phyloP scores from a whole-genome alignment of 2,113 vertebrate species.

The Tachysurus vachellii region DNA sequence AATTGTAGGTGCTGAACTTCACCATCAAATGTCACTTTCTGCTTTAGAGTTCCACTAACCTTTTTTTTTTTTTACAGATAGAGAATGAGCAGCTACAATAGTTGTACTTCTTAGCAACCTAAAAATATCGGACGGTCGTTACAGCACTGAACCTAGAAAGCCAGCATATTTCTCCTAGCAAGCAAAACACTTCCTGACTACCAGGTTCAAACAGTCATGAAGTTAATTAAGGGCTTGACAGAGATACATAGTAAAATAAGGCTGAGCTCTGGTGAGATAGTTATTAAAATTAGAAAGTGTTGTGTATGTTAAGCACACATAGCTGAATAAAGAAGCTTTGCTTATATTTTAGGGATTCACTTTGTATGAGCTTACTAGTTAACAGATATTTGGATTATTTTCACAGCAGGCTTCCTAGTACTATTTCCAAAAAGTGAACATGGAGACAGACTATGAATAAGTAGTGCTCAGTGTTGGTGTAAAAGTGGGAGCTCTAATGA shows the following conservation, averaged over 20 bases:
- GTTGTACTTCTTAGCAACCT: conserved; percentile 8
- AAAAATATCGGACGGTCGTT: background rate
- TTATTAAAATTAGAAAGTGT: conserved; percentile 27
- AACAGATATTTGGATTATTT: background rate
- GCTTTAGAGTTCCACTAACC: background rate
- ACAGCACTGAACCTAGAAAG: background rate
- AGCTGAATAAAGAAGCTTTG: background rate
- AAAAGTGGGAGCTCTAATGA: background rate
- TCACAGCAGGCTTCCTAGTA: background rate
- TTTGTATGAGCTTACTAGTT: background rate
- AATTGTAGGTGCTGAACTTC: background rate
- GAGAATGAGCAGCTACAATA: background rate
- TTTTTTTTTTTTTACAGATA: background rate
- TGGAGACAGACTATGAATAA: background rate
- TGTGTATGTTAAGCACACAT: conserved; percentile 14
- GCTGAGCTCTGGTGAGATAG: background rate
- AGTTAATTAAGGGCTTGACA: conserved; percentile 2
- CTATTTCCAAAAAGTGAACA: too few species aligned
- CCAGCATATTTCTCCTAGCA: background rate
- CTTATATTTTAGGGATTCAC: background rate
- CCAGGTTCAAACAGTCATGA: background rate
- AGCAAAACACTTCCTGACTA: background rate
- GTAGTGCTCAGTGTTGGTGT: background rate
- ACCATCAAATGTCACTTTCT: background rate
- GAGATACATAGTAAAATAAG: conserved; percentile 39